Conservation (phyloP, 2,888 invertebrate species). For the Geophilus truncorum region DNA sequence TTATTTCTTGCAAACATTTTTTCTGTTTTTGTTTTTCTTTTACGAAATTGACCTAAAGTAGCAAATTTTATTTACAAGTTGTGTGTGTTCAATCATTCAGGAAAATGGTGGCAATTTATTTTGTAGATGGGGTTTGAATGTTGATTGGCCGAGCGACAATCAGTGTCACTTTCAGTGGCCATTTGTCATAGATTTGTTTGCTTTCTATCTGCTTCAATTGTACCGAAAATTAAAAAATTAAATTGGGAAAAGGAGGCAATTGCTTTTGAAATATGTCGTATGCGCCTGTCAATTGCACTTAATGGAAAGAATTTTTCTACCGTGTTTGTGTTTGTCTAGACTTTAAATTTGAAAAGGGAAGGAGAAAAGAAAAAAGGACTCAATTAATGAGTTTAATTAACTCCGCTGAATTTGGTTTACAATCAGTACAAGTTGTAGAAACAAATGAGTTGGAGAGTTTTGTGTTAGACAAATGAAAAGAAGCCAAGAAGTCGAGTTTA, state of each 20-base stretch:
- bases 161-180: conserved; percentile 22
- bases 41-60: neutral
- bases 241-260: conserved; percentile 22
- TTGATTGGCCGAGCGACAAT: conserved; percentile 4
- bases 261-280: conserved; percentile 9
- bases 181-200: conserved; percentile 24
- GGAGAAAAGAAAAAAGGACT: neutral
- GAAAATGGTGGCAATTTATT: neutral
- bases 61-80: conserved; percentile 9
- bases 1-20: neutral
- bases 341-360: neutral
- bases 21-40: neutral
- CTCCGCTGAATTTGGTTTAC: conserved; percentile 10
- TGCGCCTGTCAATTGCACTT: conserved; percentile 14
- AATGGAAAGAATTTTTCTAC: neutral
- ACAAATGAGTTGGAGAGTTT: conserved; percentile 11
- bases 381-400: conserved; percentile 27
- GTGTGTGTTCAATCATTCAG: neutral
- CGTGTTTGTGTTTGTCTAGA: conserved; percentile 13
- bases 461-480: conserved; percentile 5
- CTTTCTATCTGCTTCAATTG: conserved; percentile 27
- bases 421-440: conserved; percentile 24
- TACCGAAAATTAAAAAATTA: conserved; percentile 26
- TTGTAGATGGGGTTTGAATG: neutral
- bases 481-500: neutral